These are phyloP conservation scores for Nothoprocta perdicaria DNA, from an alignment of 2,113 vertebrate species.

Conservation along the genomic window DNA sequence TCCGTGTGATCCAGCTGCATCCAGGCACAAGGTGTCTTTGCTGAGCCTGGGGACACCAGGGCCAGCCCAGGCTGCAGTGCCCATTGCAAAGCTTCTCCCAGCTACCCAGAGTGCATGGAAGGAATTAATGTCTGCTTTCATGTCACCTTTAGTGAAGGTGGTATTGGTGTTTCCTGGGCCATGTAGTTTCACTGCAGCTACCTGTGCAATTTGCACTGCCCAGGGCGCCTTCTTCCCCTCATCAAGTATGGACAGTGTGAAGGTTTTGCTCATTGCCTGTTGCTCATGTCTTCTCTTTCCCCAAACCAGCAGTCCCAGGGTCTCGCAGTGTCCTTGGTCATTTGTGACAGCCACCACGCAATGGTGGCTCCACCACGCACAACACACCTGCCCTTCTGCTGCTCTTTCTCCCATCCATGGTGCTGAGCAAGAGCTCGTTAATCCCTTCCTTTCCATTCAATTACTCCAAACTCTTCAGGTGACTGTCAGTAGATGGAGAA, in stretches of 20 bases:
- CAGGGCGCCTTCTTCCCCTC: background rate
- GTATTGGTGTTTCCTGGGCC: background rate
- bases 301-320: fast-evolving
- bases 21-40: background rate
- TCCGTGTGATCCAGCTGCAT: too few relatives aligned
- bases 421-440: background rate
- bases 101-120: background rate
- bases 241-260: background rate
- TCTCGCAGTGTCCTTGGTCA: too few relatives aligned
- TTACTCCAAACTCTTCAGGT: background rate
- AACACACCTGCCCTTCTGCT: background rate
- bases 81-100: background rate
- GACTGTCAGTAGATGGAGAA: background rate
- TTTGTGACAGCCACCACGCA: background rate
- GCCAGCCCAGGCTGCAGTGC: too few relatives aligned
- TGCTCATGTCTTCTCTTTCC: background rate
- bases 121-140: background rate
- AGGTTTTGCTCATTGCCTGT: fast-evolving
- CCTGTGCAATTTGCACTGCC: background rate
- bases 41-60: background rate
- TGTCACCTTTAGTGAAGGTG: background rate
- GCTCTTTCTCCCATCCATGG: background rate
- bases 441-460: background rate
- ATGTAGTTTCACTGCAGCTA: background rate
- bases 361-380: background rate